phyloP scores from a whole-genome alignment of 2,113 vertebrate species.

The Macquaria australasica region DNA sequence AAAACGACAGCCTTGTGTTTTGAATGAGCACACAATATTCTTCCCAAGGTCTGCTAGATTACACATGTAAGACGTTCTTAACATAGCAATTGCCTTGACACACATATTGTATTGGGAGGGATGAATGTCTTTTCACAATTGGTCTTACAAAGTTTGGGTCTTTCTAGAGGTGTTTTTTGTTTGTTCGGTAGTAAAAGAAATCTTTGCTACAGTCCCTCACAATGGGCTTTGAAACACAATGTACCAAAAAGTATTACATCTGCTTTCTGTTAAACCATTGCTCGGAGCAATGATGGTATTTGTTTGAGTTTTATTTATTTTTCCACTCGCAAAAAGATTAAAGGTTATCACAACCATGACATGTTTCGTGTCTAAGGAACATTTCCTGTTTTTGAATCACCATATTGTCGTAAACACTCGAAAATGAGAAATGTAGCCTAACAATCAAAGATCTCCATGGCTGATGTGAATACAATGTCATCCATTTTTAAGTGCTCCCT shows the following conservation, averaged over 20 bases:
- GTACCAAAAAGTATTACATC: neutral
- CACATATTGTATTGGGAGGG: neutral
- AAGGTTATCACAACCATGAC: neutral
- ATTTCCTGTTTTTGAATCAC: neutral
- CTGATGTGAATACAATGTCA: neutral
- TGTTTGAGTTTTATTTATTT: constrained; percentile 14
- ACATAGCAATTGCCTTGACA: neutral
- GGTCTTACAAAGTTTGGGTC: neutral
- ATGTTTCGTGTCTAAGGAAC: neutral
- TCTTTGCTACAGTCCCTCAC: neutral
- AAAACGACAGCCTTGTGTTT: constrained; percentile 36
- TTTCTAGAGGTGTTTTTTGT: neutral
- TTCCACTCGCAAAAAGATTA: constrained; percentile 9
- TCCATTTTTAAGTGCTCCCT: constrained; percentile 48
- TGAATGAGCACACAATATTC: neutral
- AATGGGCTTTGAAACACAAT: constrained; percentile 11
- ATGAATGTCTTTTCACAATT: constrained; percentile 24
- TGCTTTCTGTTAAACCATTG: neutral
- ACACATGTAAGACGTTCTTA: neutral
- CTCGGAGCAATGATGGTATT: neutral
- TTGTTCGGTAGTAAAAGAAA: neutral
- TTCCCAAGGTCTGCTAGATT: neutral
- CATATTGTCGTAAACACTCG: constrained; percentile 30
- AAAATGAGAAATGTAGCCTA: constrained; percentile 17
- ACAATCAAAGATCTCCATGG: constrained; percentile 23